These are phyloP conservation scores for Amazona guildingii DNA, from an alignment of 2,113 vertebrate genomes.

Conservation along the genomic window DNA sequence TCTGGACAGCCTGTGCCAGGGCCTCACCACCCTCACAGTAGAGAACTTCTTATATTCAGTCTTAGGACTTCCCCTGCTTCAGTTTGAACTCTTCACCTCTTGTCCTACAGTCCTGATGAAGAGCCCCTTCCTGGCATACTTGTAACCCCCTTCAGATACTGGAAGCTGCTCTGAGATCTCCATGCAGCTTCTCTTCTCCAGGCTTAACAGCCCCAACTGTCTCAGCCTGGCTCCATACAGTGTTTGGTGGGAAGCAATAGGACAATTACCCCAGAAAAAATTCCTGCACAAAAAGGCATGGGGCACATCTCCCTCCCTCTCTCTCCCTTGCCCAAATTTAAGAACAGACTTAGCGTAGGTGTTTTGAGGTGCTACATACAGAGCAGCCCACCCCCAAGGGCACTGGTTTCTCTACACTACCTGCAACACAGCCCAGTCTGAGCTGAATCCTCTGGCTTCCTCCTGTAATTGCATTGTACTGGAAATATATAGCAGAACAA, in stretches of 20 bases:
- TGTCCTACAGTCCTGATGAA: not conserved
- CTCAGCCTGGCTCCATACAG: not conserved
- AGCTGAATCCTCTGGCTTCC: not conserved
- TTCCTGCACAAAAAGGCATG: not conserved
- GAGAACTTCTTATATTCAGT: not conserved
- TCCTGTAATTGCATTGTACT: rapidly evolving
- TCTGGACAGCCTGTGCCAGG: not conserved
- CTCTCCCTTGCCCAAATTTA: not conserved
- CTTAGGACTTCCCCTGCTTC: not conserved
- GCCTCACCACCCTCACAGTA: not conserved
- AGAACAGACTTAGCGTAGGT: not conserved
- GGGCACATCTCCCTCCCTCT: rapidly evolving
- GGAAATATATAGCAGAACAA: not conserved
- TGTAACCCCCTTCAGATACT: not conserved
- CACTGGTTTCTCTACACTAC: not conserved
- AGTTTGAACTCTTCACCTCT: not conserved
- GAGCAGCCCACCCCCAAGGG: not conserved
- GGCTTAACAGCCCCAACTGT: not conserved
- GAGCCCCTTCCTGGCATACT: not conserved
- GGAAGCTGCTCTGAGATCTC: not conserved
- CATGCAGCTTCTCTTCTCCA: not conserved
- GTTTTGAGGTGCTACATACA: not conserved
- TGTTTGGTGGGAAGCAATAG: not conserved
- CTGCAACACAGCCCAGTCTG: not conserved
- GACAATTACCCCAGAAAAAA: not conserved